phyloP scores from a whole-genome alignment of 2,797 vertebrate species.

The Sebastiscus albofasciatus region DNA sequence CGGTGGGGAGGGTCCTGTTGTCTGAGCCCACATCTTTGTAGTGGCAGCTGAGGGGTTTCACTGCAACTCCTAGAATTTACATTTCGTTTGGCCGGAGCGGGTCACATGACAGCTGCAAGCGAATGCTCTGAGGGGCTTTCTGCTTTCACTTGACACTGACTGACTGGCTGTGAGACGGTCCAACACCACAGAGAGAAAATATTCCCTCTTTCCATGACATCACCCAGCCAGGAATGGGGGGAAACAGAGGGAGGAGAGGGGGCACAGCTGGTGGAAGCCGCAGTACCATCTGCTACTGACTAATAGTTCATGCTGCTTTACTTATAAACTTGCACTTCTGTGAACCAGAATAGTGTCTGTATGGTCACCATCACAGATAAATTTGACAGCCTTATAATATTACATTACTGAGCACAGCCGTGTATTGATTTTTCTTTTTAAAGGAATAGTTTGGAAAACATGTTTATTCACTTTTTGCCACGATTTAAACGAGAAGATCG shows the following conservation, averaged over 20 bases:
- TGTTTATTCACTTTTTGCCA: neutral
- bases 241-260: slow-evolving; percentile 58
- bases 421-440: neutral
- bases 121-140: slow-evolving; percentile 83
- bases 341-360: slow-evolving; percentile 60
- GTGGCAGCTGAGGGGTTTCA: slow-evolving; percentile 83
- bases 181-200: slow-evolving; percentile 85
- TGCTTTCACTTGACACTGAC: slow-evolving; percentile 87
- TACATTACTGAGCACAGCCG: slow-evolving; percentile 4
- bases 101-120: slow-evolving; percentile 88
- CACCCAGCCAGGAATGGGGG: slow-evolving; percentile 84
- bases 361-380: slow-evolving; percentile 46
- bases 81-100: slow-evolving; percentile 82
- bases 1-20: slow-evolving; percentile 54
- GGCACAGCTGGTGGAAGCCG: slow-evolving; percentile 95
- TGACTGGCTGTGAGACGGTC: slow-evolving; percentile 86
- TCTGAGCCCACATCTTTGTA: slow-evolving; percentile 79
- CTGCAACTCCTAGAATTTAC: slow-evolving; percentile 76
- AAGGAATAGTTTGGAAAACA: slow-evolving; percentile 5
- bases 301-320: slow-evolving; percentile 87
- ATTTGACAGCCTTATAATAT: slow-evolving; percentile 46
- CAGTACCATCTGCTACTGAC: slow-evolving; percentile 92
- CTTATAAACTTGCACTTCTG: slow-evolving; percentile 84
- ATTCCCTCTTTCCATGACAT: slow-evolving; percentile 93
- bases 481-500: neutral